Evolutionary conservation across 2,113 vertebrate species (phyloP).

Genomic region (Meriones unguiculatus): DNA sequence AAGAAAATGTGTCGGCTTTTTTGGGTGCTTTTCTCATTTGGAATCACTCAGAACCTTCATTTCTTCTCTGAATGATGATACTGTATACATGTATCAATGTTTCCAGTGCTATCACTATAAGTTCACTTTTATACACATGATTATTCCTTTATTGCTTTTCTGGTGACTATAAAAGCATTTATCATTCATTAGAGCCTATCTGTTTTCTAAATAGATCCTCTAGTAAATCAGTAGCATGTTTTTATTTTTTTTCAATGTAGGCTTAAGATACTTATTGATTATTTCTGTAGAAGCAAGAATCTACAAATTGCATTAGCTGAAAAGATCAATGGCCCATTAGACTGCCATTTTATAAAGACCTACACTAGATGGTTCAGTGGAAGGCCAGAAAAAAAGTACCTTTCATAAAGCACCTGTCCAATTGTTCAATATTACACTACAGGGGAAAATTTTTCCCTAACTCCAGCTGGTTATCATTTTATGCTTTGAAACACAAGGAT

Average conservation of each 20-base stretch:
- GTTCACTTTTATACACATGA: slow-evolving; percentile 15
- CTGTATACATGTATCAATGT: slow-evolving; percentile 8
- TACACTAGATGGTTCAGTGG: slow-evolving; percentile 64
- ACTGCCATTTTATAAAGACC: slow-evolving; percentile 77
- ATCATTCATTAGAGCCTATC: slow-evolving; percentile 50
- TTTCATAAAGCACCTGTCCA: slow-evolving; percentile 81
- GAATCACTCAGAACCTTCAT: background rate
- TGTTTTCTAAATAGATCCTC: slow-evolving; percentile 57
- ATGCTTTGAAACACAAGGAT: slow-evolving; percentile 76
- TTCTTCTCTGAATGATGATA: slow-evolving; percentile 3
- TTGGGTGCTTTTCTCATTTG: background rate
- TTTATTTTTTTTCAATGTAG: slow-evolving; percentile 68
- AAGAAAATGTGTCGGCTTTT: background rate
- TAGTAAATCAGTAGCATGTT: slow-evolving; percentile 73
- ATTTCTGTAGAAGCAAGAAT: slow-evolving; percentile 74
- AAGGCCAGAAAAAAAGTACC: slow-evolving; percentile 73
- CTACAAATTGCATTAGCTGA: slow-evolving; percentile 79
- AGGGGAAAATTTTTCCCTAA: slow-evolving; percentile 66
- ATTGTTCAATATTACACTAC: slow-evolving; percentile 77
- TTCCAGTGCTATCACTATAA: slow-evolving; percentile 35
- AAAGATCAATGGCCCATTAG: slow-evolving; percentile 81
- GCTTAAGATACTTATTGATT: slow-evolving; percentile 78
- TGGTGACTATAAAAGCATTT: slow-evolving; percentile 60
- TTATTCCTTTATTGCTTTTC: slow-evolving; percentile 61
- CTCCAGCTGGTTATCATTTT: slow-evolving; percentile 80